phyloP scores from a whole-genome alignment of 35 echinoderm and acorn worm species.

The Acanthaster planci region DNA sequence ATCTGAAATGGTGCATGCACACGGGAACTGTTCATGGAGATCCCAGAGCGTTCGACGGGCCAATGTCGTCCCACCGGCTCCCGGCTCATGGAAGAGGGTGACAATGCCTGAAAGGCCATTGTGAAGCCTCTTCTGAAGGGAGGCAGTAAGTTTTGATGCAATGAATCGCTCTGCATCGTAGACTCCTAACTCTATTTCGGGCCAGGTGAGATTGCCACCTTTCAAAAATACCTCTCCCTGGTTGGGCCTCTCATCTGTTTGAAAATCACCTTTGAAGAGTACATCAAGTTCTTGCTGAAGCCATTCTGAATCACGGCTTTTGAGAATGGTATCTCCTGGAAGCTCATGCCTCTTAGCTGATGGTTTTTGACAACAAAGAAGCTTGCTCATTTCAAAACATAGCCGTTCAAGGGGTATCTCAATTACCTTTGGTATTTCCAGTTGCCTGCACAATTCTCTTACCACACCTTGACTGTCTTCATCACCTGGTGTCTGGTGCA shows the following conservation, averaged over 20 bases:
- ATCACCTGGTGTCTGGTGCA: not conserved
- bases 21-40: slow-evolving; percentile 27
- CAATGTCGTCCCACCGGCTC: slow-evolving; percentile 50
- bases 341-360: not conserved
- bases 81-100: slow-evolving; percentile 44
- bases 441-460: not conserved
- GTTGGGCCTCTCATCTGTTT: not conserved
- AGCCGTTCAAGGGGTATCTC: slow-evolving; percentile 32
- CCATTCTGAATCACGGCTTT: slow-evolving; percentile 29
- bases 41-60: slow-evolving; percentile 47
- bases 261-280: slow-evolving; percentile 13
- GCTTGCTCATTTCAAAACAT: slow-evolving; percentile 5
- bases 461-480: not conserved
- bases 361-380: not conserved
- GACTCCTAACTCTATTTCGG: slow-evolving; percentile 2
- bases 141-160: not conserved
- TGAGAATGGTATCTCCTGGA: not conserved
- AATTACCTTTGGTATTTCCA: slow-evolving; percentile 9
- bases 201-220: slow-evolving; percentile 37
- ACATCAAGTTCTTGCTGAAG: slow-evolving; percentile 34
- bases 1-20: slow-evolving; percentile 18
- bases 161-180: slow-evolving; percentile 32
- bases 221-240: slow-evolving; percentile 16
- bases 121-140: not conserved
- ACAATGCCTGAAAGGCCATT: slow-evolving; percentile 23